Conservation (phyloP, 2,888 invertebrate genomes). For the Tiliacea aurago region DNA sequence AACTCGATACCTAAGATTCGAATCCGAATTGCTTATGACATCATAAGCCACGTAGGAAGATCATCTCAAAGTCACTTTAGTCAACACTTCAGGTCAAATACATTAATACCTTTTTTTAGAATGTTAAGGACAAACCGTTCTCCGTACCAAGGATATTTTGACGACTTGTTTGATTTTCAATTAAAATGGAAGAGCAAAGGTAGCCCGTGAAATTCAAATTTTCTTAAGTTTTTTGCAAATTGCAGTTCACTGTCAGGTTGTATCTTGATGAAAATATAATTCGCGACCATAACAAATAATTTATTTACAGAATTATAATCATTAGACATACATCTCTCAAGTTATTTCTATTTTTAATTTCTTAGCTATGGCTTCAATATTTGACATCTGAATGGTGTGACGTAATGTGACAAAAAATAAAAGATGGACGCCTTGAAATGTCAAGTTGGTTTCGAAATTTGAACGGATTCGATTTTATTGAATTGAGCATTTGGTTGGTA, state of each 20-base stretch:
- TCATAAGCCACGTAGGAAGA: conserved; percentile 52
- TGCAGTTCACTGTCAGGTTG: too few species aligned
- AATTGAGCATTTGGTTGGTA: conserved; percentile 17
- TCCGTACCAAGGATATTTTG: conserved; percentile 47
- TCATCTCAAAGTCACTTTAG: conserved; percentile 57
- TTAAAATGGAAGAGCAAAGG: neutral
- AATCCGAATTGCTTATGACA: conserved; percentile 60
- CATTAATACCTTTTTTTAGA: conserved; percentile 58
- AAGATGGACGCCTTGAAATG: conserved; percentile 44
- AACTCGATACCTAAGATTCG: conserved; percentile 32
- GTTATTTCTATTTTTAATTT: too few species aligned
- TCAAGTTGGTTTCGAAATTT: conserved; percentile 29
- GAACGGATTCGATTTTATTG: conserved; percentile 4
- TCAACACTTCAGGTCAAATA: conserved; percentile 53
- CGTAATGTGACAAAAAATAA: conserved; percentile 27
- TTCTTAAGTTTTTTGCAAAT: too few species aligned
- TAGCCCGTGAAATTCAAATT: too few species aligned
- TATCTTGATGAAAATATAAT: too few species aligned
- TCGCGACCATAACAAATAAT: too few species aligned
- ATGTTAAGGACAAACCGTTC: conserved; percentile 50
- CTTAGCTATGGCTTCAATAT: neutral
- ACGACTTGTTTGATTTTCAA: conserved; percentile 49
- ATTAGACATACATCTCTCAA: too few species aligned
- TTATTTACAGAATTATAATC: too few species aligned
- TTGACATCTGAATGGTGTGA: conserved; percentile 22